Evolutionary conservation across 1,140 invertebrate genomes (phyloP).

Genomic region (Solenopsis fugax): DNA sequence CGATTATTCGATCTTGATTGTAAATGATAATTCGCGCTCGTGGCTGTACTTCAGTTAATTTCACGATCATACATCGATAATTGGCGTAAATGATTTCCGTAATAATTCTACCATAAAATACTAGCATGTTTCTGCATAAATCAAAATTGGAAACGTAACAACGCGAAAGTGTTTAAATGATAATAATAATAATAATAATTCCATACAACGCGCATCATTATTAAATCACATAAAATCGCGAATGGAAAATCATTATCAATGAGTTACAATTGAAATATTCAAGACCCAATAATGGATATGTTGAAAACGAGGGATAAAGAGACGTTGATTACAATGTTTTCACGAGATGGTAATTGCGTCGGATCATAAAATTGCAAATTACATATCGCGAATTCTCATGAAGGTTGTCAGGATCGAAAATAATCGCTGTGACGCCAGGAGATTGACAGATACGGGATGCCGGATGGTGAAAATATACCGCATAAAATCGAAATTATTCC

Average conservation of each 20-base stretch:
- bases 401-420: constrained; percentile 18
- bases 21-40: constrained; percentile 40
- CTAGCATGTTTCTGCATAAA: neutral
- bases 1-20: constrained; percentile 42
- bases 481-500: constrained; percentile 53
- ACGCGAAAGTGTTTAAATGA: constrained; percentile 17
- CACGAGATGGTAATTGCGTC: constrained; percentile 3
- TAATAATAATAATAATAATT: constrained; percentile 18
- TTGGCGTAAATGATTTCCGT: constrained; percentile 23
- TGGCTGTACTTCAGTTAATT: constrained; percentile 41
- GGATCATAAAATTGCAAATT: constrained; percentile 36
- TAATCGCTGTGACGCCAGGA: neutral
- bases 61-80: constrained; percentile 30
- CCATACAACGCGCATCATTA: neutral
- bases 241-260: constrained; percentile 18
- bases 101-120: constrained; percentile 43
- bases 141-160: constrained; percentile 32
- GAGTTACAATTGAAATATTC: constrained; percentile 33
- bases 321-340: constrained; percentile 17
- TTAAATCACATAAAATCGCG: constrained; percentile 14
- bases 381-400: neutral
- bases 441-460: constrained; percentile 48
- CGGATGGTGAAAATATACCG: constrained; percentile 14
- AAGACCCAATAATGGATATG: neutral
- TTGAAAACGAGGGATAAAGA: neutral